A percentile compares a stretch with the other conserved stretches of the same genome.
phyloP scores from a whole-genome alignment of 1,140 invertebrate species.

The Heterodera carotae region DNA sequence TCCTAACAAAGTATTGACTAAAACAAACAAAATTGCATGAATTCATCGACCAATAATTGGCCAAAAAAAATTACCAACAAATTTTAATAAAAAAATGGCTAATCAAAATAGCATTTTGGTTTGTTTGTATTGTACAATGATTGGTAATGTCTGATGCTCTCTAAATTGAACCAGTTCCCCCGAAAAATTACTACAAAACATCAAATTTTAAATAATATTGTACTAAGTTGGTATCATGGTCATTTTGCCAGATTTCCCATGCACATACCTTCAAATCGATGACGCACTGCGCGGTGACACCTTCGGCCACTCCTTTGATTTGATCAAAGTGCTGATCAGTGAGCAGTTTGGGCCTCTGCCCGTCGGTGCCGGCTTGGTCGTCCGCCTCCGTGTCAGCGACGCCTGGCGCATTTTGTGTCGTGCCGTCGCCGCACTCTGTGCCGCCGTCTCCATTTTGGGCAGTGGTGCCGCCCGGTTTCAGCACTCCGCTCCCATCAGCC shows the following conservation, averaged over 20 bases:
- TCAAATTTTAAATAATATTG: neutral
- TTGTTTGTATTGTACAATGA: too few relatives aligned
- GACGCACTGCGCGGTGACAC: neutral
- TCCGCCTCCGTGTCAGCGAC: neutral
- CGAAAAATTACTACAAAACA: neutral
- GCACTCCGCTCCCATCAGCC: constrained; percentile 4
- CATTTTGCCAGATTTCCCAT: too few relatives aligned
- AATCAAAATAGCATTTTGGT: too few relatives aligned
- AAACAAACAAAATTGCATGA: too few relatives aligned
- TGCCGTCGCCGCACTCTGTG: neutral
- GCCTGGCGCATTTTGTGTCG: neutral
- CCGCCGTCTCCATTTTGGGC: neutral
- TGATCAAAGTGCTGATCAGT: constrained; percentile 14
- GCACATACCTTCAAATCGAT: constrained; percentile 26
- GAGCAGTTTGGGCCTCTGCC: neutral
- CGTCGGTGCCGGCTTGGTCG: neutral
- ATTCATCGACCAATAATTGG: too few relatives aligned
- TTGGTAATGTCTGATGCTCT: too few relatives aligned
- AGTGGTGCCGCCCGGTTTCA: neutral
- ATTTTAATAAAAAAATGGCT: too few relatives aligned
- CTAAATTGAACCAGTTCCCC: too few relatives aligned
- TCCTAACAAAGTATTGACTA: constrained; percentile 16
- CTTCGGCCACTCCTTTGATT: neutral
- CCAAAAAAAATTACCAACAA: too few relatives aligned
- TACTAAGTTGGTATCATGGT: too few relatives aligned